Base-by-base conservation (phyloP, 2,113 vertebrate genomes). In the Canis aureus region DNA sequence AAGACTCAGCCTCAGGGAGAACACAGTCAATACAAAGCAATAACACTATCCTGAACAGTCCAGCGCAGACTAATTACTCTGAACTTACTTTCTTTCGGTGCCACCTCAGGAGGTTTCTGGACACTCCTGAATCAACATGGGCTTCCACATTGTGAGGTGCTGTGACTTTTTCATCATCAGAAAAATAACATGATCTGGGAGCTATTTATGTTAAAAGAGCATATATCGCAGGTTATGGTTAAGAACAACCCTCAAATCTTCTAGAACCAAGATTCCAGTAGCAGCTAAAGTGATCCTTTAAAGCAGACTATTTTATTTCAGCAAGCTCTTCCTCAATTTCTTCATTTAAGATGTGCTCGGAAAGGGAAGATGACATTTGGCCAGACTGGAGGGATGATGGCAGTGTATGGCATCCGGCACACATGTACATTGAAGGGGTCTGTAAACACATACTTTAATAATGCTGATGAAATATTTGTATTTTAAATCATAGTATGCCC, bases 281-380 rank as follows among this genome's bases (percentile, higher is more conserved):
- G 53, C 71, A 83, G 29, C 11, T 43, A 64, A 35, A 38, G 29
- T 3, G 38, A 53, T 1, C 1, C 9, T n/a, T 27, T 43, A 53
- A 96, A 59, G 49, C 62, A 57, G 32, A 35, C 13, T 38, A 16
- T 62, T 86, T 94, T 43, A 38, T 53, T 85, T 80, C n/a, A 57
- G 20, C 25, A 82, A 88, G 67, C 8, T 55, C 81, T 85, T 81
- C 35, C 17, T 84, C 23, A 22, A 7, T 80, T 35, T 85, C 62
- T 38, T 94, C 60, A 82, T 89, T 94, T 88, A 89, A 67, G 78
- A 55, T 23, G 76, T n/a, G 15, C 38, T 53, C 38, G 90, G 83
- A 93, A 84, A 92, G 69, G 67, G 20, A 32, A 55, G 62, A 82
- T 60, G 11, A 25, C 35, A 12, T 73, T 8, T 38, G 74, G 71